Base-by-base conservation (phyloP, 2,888 invertebrate genomes). In the Melieria picta region DNA sequence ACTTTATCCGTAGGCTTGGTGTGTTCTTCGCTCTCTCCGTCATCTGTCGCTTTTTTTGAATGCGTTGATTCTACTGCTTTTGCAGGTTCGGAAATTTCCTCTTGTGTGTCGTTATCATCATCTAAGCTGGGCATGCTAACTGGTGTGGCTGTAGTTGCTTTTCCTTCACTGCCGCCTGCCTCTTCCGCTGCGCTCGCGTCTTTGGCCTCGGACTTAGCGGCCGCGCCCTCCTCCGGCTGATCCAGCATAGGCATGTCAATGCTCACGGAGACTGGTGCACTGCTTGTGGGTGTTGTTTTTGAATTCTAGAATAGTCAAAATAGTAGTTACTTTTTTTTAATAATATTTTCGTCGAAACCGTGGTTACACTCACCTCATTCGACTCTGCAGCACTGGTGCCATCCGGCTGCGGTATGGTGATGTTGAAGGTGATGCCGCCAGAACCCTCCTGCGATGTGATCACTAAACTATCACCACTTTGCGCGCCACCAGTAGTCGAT, bases 71-170 rank as follows among this genome's bases (percentile, higher is more conserved):
- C 79, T 46, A 75, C 72, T 48, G 78, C 77, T 45, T 79, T 79
- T 65, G 30, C 69, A n/a, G 67, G 7, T 55, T 62, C 71, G 57
- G 52, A 7, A 52, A 70, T 66, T 52, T 75, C 71, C 47, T 80
- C 77, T 52, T 78, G 78, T 60, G 81, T 80, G 57, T 87, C 85
- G 50, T 84, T 86, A 71, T 87, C 87, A 76, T 87, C 87, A 69
- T 87, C 87, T 73, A 87, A 75, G 73, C 87, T 87, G 30, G 87
- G 87, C 87, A 87, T 87, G 69, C 86, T 87, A 9, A 87, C 87
- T 1, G 87, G 84, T 6, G 81, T 83, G 10, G 80, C 74, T 50
- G 78, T 72, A 9, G 79, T 74, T 58, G 69, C 68, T 3, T 71
- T 65, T 52, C 58, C n/a, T 65, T 70, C 72, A 16, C 48, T 48